Conservation (phyloP, 2,888 invertebrate species). For the Ecliptopera silaceata region DNA sequence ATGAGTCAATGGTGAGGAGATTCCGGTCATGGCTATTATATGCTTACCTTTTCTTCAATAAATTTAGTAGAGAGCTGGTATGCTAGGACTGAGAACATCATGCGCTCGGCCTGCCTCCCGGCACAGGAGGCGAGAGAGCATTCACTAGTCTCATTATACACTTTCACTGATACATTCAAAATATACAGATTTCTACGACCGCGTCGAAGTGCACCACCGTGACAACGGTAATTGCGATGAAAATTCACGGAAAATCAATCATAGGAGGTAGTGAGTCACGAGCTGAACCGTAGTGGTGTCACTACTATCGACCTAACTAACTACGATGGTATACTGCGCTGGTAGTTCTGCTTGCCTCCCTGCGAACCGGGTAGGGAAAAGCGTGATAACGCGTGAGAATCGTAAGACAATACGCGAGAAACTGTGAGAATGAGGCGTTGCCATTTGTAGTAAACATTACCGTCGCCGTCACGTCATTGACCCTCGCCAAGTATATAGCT, state of each 20-base stretch:
- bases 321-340: conserved; percentile 29
- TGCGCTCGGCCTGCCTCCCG: conserved; percentile 48
- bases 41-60: conserved; percentile 66
- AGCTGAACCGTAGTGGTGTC: conserved; percentile 36
- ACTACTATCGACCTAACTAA: conserved; percentile 50
- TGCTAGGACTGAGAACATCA: conserved; percentile 73
- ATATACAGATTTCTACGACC: conserved; percentile 24
- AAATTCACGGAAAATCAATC: conserved; percentile 55
- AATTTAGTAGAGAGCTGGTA: conserved; percentile 74
- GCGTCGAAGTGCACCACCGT: conserved; percentile 32
- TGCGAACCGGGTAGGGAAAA: conserved; percentile 55
- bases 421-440: conserved; percentile 83
- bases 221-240: conserved; percentile 37
- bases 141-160: conserved; percentile 52
- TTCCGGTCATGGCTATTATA: conserved; percentile 13
- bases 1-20: conserved; percentile 12
- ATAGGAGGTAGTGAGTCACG: conserved; percentile 54
- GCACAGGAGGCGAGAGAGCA: conserved; percentile 49
- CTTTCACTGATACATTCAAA: conserved; percentile 32
- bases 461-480: conserved; percentile 75
- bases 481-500: conserved; percentile 42
- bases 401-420: conserved; percentile 74
- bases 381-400: conserved; percentile 71
- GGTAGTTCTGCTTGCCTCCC: conserved; percentile 14
- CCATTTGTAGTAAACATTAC: conserved; percentile 78